Evolutionary conservation across 53 echinoderm and acorn worm genomes (phyloP).

Genomic region (Echinarachnius parma): DNA sequence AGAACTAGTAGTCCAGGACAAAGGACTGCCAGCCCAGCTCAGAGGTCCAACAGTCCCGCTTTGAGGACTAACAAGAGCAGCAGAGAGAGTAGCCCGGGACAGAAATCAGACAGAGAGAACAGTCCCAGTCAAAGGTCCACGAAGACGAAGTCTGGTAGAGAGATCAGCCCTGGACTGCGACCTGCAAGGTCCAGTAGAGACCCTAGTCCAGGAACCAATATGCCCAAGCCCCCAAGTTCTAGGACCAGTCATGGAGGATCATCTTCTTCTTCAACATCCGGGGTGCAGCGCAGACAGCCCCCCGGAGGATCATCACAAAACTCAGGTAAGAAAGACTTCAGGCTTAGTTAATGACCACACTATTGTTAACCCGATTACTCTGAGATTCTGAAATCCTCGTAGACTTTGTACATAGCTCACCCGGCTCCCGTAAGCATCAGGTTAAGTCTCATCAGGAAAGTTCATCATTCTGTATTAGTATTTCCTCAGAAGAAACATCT

Average conservation of each 20-base stretch:
- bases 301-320: conserved; percentile 42
- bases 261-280: not conserved
- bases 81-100: conserved; percentile 7
- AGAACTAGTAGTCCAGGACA: too few species aligned
- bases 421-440: too few species aligned
- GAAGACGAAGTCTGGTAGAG: conserved; percentile 20
- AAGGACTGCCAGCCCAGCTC: too few species aligned
- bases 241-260: conserved; percentile 15
- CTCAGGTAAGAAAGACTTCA: conserved; percentile 34
- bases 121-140: conserved; percentile 9
- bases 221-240: conserved; percentile 33
- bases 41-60: too few species aligned
- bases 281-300: conserved; percentile 36
- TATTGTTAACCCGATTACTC: too few species aligned
- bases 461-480: too few species aligned
- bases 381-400: too few species aligned
- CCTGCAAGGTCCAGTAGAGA: conserved; percentile 6
- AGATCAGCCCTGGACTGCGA: too few species aligned
- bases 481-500: too few species aligned
- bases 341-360: too few species aligned
- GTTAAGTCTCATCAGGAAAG: too few species aligned
- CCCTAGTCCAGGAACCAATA: conserved; percentile 19
- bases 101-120: conserved; percentile 31
- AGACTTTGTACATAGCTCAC: too few species aligned
- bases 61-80: not conserved